phyloP scores from a whole-genome alignment of 2,888 invertebrate species.

The Parasteatoda lunata region DNA sequence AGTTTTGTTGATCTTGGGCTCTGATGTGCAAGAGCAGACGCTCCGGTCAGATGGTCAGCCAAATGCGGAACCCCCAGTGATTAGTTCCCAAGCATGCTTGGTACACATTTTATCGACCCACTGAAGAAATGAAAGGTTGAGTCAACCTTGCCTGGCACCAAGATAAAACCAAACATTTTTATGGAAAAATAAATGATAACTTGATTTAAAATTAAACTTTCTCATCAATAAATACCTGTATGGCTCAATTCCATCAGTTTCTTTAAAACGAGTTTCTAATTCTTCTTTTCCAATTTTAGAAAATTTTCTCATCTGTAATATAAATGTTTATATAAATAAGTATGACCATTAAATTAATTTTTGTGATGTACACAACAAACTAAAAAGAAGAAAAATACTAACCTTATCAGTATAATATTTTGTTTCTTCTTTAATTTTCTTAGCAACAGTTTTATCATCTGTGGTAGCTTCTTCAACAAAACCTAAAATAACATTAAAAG shows the following conservation, averaged over 20 bases:
- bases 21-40: no score
- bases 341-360: background rate
- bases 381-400: background rate
- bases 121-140: no score
- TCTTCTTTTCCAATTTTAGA: conserved; percentile 22
- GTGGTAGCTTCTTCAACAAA: conserved; percentile 52
- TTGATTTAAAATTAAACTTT: no score
- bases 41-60: no score
- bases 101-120: no score
- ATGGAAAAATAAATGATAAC: no score
- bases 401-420: conserved; percentile 49
- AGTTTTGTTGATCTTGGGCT: no score
- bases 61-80: no score
- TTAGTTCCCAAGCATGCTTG: no score
- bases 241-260: conserved; percentile 47
- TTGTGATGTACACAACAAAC: background rate
- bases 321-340: background rate
- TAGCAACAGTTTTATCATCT: conserved; percentile 18
- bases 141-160: no score
- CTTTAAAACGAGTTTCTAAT: conserved; percentile 24
- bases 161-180: no score
- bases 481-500: conserved; percentile 6
- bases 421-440: conserved; percentile 33
- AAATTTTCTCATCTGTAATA: conserved; percentile 38
- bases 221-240: conserved; percentile 29